Base-by-base conservation (phyloP, 2,888 invertebrate genomes). In the Himalopsyche tibetana region DNA sequence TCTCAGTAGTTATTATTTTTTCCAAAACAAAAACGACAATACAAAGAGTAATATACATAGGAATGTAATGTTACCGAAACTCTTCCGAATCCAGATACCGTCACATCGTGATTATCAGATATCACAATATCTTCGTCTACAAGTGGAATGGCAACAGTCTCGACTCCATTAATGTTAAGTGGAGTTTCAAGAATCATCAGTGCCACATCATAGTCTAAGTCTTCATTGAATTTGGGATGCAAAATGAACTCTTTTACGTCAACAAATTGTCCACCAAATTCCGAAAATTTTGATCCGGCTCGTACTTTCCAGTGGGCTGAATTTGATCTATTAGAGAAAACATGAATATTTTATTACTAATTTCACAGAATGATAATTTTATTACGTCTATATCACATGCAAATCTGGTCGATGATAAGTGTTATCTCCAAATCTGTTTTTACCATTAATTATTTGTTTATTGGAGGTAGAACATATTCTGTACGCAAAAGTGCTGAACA, bases 71-170 rank as follows among this genome's bases (percentile, higher is more conserved):
- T 63, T 63, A 63, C 63, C n/a, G 80, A 2, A 19, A 42, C 40
- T 38, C 80, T 80, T 38, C 40, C 93, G 89, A 90, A 93, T 85
- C 93, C 93, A 55, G 93, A 91, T 1, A 93, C 93, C 5, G 92
- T n/a, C 4, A 93, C 92, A 89, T 90, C 90, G 17, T 90, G 89
- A 4, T 92, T 92, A 85, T 85, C 89, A 55, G 91, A 89, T 12
- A 93, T 86, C 11, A 87, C 85, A 12, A 40, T 6, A 1, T 36
- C 74, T 51, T 84, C 42, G 15, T 63, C 69, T 1, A 74, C 74
- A 36, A 84, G 84, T 69, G 84, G 12, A 45, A 84, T 79, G 8
- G 45, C n/a, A 5, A 88, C 89, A 2, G 92, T 90, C 45, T 89
- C 90, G 55, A 88, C 69, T 51, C 90, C 89, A n/a, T 55, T 45